phyloP scores from a whole-genome alignment of 2,888 invertebrate genomes.

The Odontothrips loti region DNA sequence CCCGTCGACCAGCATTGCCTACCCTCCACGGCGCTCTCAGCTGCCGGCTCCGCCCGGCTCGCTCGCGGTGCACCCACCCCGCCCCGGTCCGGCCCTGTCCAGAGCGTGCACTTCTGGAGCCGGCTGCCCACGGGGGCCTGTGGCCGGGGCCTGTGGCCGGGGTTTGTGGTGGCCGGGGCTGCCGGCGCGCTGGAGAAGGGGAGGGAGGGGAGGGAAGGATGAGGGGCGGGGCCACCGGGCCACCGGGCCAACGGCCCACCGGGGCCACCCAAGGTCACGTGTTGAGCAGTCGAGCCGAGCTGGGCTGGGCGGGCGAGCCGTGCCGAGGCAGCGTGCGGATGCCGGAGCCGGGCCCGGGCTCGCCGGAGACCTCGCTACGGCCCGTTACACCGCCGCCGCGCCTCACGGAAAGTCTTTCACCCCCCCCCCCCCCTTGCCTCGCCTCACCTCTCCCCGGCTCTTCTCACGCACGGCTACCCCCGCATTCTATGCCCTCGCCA shows the following conservation, averaged over 20 bases:
- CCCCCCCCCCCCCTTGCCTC: not conserved
- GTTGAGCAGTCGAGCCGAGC: not conserved
- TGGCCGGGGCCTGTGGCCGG: too few species aligned
- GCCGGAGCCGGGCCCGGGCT: not conserved
- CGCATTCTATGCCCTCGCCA: too few species aligned
- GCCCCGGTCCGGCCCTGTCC: too few species aligned
- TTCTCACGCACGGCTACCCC: too few species aligned
- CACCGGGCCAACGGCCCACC: not conserved
- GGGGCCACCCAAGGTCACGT: not conserved
- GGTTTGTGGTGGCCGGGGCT: not conserved
- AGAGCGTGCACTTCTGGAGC: too few species aligned
- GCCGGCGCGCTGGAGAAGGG: not conserved
- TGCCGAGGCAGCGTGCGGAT: not conserved
- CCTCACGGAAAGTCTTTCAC: not conserved
- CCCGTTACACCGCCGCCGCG: not conserved
- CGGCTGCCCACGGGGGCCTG: too few species aligned
- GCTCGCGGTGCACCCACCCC: too few species aligned
- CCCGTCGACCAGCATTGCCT: not conserved
- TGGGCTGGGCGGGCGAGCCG: not conserved
- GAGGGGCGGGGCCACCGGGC: too few species aligned
- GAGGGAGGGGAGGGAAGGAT: too few species aligned
- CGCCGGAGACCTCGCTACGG: not conserved
- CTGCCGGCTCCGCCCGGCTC: not conserved
- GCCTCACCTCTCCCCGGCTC: not conserved
- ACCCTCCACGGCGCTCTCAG: not conserved